phyloP scores from a whole-genome alignment of 2,113 vertebrate genomes.

The Nycticebus coucang region DNA sequence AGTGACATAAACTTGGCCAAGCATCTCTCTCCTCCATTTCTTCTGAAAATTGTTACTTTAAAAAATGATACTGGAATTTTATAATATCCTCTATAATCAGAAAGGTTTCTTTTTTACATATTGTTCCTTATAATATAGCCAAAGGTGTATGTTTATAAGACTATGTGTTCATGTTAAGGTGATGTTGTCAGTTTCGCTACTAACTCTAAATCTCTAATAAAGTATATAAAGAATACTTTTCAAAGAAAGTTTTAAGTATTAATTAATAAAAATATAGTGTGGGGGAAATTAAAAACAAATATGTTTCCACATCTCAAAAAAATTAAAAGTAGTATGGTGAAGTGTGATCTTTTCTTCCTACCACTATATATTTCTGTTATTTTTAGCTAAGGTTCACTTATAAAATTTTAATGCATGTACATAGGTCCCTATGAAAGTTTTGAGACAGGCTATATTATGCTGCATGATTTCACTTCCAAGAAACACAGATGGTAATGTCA shows the following conservation, averaged over 20 bases:
- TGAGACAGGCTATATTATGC: too few species aligned
- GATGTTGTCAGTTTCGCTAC: neutral
- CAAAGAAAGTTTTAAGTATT: constrained; percentile 35
- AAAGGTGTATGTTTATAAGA: neutral
- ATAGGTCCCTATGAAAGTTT: too few species aligned
- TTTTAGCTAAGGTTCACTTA: constrained; percentile 30
- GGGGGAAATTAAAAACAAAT: constrained; percentile 54
- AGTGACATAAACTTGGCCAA: neutral
- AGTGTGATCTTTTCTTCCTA: neutral
- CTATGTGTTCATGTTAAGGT: constrained; percentile 14
- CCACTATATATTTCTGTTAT: neutral
- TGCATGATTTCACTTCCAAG: too few species aligned
- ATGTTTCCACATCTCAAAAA: neutral
- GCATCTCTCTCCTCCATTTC: constrained; percentile 31
- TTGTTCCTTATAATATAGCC: neutral
- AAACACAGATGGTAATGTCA: too few species aligned
- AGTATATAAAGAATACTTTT: constrained; percentile 39
- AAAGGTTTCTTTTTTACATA: constrained; percentile 23
- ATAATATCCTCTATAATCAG: neutral
- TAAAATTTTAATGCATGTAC: neutral
- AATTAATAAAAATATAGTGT: constrained; percentile 15
- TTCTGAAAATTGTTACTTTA: constrained; percentile 38
- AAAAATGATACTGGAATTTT: neutral
- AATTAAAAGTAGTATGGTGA: neutral
- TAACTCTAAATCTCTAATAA: constrained; percentile 24